These are phyloP conservation scores for Trogon surrucura DNA, from an alignment of 2,113 vertebrate genomes.

Conservation along the genomic window DNA sequence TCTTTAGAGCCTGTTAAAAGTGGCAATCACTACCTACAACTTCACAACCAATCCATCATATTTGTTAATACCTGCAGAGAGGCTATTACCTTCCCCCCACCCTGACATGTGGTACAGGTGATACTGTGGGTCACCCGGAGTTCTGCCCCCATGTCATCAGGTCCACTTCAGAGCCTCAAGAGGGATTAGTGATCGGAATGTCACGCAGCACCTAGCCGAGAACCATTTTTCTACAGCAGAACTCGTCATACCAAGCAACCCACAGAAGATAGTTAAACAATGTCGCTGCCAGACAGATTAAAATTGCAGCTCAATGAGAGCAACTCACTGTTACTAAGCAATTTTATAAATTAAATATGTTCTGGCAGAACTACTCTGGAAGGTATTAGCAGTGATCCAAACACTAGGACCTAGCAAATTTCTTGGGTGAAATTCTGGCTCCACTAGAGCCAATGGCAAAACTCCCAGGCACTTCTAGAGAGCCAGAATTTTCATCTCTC, in stretches of 20 bases:
- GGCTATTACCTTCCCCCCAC: background rate
- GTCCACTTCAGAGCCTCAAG: background rate
- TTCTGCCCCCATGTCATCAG: background rate
- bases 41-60: background rate
- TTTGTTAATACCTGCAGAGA: background rate
- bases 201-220: background rate
- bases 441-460: background rate
- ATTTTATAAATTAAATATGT: background rate
- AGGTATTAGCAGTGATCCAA: background rate
- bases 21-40: background rate
- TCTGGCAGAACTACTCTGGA: background rate
- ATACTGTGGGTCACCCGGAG: accelerated
- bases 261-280: background rate
- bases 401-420: background rate
- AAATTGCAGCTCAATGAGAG: background rate
- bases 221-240: background rate
- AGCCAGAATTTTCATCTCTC: background rate
- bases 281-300: background rate
- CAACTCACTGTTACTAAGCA: background rate
- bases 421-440: background rate
- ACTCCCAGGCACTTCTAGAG: background rate
- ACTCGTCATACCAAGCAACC: background rate
- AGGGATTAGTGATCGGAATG: background rate
- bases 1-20: background rate
- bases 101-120: background rate